These are phyloP conservation scores for Xenus cinereus DNA, from an alignment of 2,113 vertebrate genomes.

Conservation along the genomic window DNA sequence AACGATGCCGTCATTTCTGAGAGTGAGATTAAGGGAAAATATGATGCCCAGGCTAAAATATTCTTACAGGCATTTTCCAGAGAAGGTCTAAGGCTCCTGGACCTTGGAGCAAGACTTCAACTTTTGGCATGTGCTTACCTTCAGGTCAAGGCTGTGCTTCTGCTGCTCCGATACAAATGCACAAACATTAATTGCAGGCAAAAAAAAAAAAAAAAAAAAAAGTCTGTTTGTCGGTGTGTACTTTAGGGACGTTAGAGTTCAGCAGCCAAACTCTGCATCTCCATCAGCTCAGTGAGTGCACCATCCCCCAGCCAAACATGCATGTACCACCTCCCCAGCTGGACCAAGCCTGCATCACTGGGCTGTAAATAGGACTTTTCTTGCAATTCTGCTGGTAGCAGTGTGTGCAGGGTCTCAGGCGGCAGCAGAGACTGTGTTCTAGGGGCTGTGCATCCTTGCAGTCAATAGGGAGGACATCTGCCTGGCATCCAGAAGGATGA, in stretches of 20 bases:
- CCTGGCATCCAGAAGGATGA: neutral
- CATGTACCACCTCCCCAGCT: neutral
- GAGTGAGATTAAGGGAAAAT: neutral
- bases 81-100: neutral
- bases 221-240: neutral
- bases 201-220: neutral
- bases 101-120: neutral
- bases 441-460: neutral
- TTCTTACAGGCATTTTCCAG: conserved; percentile 14
- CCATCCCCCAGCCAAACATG: neutral
- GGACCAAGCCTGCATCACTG: neutral
- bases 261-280: neutral
- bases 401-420: neutral
- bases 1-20: neutral
- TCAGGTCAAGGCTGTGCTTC: neutral
- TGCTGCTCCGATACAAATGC: neutral
- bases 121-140: neutral
- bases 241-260: neutral
- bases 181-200: neutral
- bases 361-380: neutral
- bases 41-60: neutral
- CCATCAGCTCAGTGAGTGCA: neutral
- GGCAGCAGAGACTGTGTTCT: neutral
- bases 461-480: neutral
- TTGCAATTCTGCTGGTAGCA: neutral